Evolutionary conservation across 2,113 vertebrate species (phyloP).

Genomic region (Datnioides undecimradiatus): DNA sequence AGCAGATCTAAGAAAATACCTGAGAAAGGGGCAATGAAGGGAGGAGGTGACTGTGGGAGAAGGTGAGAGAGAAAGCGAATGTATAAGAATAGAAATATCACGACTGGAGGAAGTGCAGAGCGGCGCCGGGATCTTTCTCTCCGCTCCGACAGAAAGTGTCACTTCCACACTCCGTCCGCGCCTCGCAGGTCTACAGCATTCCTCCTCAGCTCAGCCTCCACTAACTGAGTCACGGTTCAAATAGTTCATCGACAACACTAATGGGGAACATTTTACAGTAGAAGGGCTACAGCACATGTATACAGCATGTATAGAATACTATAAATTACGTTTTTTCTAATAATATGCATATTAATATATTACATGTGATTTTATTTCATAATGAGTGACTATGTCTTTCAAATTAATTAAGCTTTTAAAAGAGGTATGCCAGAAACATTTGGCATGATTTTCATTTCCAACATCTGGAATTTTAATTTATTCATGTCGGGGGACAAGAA

Average conservation of each 20-base stretch:
- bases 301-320: not conserved
- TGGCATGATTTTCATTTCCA: not conserved
- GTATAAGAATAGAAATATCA: constrained; percentile 38
- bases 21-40: constrained; percentile 23
- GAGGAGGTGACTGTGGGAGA: constrained; percentile 8
- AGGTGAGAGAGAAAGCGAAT: not conserved
- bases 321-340: not conserved
- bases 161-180: constrained; percentile 18
- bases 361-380: not conserved
- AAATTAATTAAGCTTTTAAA: not conserved
- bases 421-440: too few relatives aligned
- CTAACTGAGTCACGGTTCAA: constrained; percentile 12
- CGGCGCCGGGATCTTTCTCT: constrained; percentile 5
- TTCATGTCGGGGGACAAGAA: not conserved
- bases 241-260: constrained; percentile 12
- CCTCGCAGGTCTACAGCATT: not conserved
- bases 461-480: not conserved
- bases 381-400: not conserved
- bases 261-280: constrained; percentile 2
- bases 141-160: constrained; percentile 13
- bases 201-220: too few relatives aligned
- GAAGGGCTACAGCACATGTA: not conserved
- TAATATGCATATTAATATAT: not conserved
- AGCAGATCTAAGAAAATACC: constrained; percentile 39
- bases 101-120: constrained; percentile 21